Evolutionary conservation across 2,797 vertebrate genomes (phyloP), one percentile per base, ranked within the genome.

Genomic region (Balearica regulorum): DNA sequence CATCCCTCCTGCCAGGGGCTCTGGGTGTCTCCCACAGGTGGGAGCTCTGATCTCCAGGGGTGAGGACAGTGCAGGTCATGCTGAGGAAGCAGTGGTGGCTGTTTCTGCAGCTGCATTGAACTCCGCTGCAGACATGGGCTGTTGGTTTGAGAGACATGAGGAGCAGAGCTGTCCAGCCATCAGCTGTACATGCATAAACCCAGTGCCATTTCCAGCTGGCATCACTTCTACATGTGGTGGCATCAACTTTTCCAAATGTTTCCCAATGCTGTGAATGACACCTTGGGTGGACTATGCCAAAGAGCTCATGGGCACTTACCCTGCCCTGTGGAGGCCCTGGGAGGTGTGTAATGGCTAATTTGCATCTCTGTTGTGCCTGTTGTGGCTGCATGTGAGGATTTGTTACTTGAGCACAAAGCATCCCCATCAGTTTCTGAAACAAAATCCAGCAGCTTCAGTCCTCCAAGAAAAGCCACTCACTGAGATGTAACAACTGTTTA

Each of bases 1-100:
- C 43, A 18, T 6, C 29, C 18, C 13, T 44, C 39, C 57, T 33
- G 7, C 73, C 55, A 21, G 43, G 29, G 22, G 3, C 11, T 15
- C n/a, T 33, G n/a, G 18, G n/a, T 41, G 61, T 49, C 44, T 44
- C 10, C 44, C 26, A 19, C 0, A 1, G 7, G 24, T 13, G 8
- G 20, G 48, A 3, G 10, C 35, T 68, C 28, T 10, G 33, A 18
- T 41, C 20, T 43, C 18, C 33, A 54, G 46, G 16, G 33, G 10
- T n/a, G 16, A 51, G 49, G 33, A 90, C 20, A 22, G n/a, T 37
- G 48, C 25, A 71, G 48, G 43, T 48, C 17, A 5, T 10, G 48
- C 24, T 12, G 28, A 65, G 37, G 43, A 60, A 75, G 68, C 22
- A 54, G 60, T 1, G 0, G 37, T 33, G 80, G 51, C 26, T 58